Evolutionary conservation across 1,140 invertebrate genomes (phyloP).

Genomic region (Polypedilum vanderplanki): DNA sequence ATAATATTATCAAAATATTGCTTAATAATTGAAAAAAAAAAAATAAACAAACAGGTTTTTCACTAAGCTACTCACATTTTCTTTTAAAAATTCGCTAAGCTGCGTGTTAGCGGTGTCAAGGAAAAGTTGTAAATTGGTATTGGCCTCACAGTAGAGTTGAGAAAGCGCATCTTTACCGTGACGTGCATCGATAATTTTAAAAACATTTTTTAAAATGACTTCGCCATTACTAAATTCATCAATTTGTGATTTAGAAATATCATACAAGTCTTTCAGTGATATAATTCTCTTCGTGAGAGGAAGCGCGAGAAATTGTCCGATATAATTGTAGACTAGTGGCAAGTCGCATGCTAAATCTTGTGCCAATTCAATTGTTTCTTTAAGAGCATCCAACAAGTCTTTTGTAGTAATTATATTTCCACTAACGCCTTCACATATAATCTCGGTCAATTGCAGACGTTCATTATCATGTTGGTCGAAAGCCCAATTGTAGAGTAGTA

Average conservation of each 20-base stretch:
- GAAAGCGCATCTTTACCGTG: not conserved
- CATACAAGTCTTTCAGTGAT: not conserved
- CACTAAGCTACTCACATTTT: not conserved
- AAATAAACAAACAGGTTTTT: not conserved
- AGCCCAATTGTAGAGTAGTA: not conserved
- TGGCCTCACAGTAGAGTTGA: not conserved
- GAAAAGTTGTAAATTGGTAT: constrained; percentile 2
- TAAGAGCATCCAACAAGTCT: not conserved
- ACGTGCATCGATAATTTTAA: not conserved
- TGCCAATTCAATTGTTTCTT: not conserved
- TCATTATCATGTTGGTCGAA: constrained; percentile 5
- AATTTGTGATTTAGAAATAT: constrained; percentile 15
- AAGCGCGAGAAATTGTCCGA: constrained; percentile 1
- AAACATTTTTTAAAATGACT: not conserved
- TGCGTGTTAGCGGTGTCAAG: not conserved
- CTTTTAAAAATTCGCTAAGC: not conserved
- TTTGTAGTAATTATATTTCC: not conserved
- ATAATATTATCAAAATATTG: not conserved
- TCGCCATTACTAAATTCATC: not conserved
- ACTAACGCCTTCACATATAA: not conserved
- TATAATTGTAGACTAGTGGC: not conserved
- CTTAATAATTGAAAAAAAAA: not conserved
- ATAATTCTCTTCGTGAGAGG: not conserved
- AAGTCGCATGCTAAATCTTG: not conserved
- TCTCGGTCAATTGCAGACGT: not conserved